Evolutionary conservation across 2,113 vertebrate species (phyloP).

Genomic region (Manacus vitellinus): DNA sequence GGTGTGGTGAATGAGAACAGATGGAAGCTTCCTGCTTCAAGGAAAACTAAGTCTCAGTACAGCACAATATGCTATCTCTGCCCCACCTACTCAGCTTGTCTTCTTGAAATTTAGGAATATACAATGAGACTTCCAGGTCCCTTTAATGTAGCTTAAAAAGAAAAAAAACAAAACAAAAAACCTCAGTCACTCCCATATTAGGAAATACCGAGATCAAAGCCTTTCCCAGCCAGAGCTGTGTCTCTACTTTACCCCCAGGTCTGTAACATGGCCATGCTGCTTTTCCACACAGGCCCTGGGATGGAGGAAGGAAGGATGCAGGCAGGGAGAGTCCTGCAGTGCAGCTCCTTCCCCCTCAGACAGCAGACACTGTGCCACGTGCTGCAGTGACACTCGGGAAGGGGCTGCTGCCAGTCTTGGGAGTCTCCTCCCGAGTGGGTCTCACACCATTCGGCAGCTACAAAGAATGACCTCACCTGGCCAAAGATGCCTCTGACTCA

Average conservation of each 20-base stretch:
- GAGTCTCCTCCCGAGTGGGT: neutral
- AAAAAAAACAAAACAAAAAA: neutral
- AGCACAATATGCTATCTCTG: neutral
- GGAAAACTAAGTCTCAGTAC: neutral
- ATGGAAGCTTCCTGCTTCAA: neutral
- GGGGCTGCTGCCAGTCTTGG: neutral
- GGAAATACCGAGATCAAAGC: conserved; percentile 4
- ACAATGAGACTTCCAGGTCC: neutral
- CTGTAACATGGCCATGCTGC: neutral
- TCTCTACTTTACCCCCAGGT: neutral
- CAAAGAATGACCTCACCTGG: neutral
- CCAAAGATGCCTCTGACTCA: neutral
- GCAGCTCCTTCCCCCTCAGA: neutral
- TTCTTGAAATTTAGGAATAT: neutral
- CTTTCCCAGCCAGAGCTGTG: neutral
- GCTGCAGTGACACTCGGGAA: fast-evolving
- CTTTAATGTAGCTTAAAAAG: neutral
- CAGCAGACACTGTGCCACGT: fast-evolving
- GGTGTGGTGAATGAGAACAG: neutral
- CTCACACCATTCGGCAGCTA: neutral
- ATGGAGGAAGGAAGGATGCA: neutral
- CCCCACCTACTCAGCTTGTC: neutral
- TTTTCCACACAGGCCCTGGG: fast-evolving
- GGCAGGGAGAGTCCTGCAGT: neutral
- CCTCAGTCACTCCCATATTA: neutral